A percentile compares a stretch with the other conserved stretches of the same genome.
Conservation (phyloP, 2,888 invertebrate genomes). For the Cheilosia variabilis region DNA sequence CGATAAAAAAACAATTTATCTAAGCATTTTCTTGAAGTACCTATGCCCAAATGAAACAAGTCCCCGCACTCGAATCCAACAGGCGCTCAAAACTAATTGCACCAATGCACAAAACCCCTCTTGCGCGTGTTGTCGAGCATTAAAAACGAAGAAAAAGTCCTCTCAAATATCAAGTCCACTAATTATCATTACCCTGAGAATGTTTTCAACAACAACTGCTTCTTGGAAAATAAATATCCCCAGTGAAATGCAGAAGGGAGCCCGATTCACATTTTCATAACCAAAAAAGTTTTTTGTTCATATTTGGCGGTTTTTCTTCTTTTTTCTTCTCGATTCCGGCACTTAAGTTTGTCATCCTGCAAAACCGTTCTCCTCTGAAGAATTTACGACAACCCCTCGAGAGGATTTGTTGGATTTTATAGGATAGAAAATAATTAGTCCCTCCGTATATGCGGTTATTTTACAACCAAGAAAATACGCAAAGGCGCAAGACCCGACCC, state of each 20-base stretch:
- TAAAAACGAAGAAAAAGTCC: not conserved
- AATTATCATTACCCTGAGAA: constrained; percentile 22
- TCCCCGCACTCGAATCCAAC: no score
- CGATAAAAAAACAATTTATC: no score
- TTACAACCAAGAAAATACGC: not conserved
- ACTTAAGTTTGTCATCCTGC: constrained; percentile 49
- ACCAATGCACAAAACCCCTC: not conserved
- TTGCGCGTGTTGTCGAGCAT: not conserved
- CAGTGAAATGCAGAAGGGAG: not conserved
- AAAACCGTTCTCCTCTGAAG: constrained; percentile 15
- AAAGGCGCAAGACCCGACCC: constrained; percentile 6
- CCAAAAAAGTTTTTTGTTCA: constrained; percentile 36
- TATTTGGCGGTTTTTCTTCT: constrained; percentile 14
- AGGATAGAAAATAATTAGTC: constrained; percentile 58
- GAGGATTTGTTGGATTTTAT: constrained; percentile 21
- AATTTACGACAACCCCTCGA: constrained; percentile 33
- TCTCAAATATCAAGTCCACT: not conserved
- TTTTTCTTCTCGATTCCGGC: not conserved
- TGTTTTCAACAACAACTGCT: constrained; percentile 15
- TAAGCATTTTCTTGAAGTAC: no score
- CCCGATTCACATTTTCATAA: constrained; percentile 11
- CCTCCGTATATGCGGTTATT: constrained; percentile 26
- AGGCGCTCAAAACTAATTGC: not conserved
- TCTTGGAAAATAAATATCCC: constrained; percentile 2
- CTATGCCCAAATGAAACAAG: no score